These are phyloP conservation scores for Anthopleura sola DNA, from an alignment of 64 coral and sea anemone genomes.

Conservation along the genomic window DNA sequence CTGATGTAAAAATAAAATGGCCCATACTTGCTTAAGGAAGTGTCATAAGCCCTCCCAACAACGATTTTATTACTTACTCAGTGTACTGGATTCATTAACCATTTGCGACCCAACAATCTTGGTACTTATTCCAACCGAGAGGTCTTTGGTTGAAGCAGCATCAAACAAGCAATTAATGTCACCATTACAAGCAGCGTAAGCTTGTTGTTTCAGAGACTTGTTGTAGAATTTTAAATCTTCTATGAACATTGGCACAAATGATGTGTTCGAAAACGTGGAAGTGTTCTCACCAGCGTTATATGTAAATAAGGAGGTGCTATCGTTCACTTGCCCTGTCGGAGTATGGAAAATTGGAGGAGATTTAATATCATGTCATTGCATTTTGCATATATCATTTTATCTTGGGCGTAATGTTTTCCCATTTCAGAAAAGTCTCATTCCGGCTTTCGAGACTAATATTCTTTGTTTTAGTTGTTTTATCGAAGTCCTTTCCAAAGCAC, in stretches of 20 bases:
- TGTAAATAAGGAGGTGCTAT: constrained; percentile 25
- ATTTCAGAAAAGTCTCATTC: too few relatives aligned
- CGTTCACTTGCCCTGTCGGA: constrained; percentile 24
- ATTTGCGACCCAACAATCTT: constrained; percentile 6
- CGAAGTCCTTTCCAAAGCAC: background rate
- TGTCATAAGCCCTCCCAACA: background rate
- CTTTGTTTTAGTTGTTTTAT: too few relatives aligned
- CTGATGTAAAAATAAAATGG: too few relatives aligned
- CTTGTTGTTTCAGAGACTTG: constrained; percentile 6
- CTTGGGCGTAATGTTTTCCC: too few relatives aligned
- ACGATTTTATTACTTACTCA: background rate
- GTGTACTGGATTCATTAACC: constrained; percentile 5
- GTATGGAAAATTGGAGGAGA: background rate
- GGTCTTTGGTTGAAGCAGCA: constrained; percentile 25
- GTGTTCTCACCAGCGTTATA: constrained; percentile 11
- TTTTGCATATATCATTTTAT: too few relatives aligned
- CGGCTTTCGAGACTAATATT: too few relatives aligned
- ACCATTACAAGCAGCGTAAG: constrained; percentile 18
- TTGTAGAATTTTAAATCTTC: constrained; percentile 15
- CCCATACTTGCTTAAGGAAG: background rate
- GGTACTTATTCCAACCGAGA: constrained; percentile 24
- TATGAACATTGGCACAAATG: constrained; percentile 39
- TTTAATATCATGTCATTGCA: background rate
- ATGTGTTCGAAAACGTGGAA: constrained; percentile 21
- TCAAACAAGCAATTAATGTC: constrained; percentile 38